Conservation (phyloP, 2,797 vertebrate genomes). For the Leontocebus nigricollis region DNA sequence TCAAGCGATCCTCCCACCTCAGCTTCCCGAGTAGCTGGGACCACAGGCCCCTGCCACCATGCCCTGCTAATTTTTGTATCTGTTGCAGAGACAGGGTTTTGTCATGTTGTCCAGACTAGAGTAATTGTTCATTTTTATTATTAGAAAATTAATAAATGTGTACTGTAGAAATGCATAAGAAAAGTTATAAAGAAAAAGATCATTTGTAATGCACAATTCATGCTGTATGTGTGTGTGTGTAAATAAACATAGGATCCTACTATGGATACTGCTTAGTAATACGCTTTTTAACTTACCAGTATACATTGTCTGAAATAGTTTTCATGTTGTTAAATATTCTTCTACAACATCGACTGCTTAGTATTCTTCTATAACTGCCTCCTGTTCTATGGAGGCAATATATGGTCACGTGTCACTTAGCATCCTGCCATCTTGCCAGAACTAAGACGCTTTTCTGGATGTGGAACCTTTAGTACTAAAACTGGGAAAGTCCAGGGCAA, state of each 20-base stretch:
- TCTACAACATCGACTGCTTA: neutral
- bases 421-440: neutral
- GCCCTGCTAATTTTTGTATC: too few species aligned
- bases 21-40: too few species aligned
- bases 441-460: neutral
- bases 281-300: neutral
- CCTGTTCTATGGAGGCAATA: neutral
- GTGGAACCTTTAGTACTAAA: neutral
- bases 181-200: constrained; percentile 15
- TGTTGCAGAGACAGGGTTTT: too few species aligned
- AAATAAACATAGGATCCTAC: neutral
- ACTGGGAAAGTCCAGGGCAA: neutral
- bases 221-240: neutral
- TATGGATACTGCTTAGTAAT: neutral
- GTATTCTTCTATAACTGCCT: neutral
- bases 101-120: neutral
- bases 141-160: neutral
- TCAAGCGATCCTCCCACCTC: too few species aligned
- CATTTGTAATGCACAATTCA: neutral
- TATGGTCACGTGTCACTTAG: neutral
- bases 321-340: neutral
- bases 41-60: too few species aligned
- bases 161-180: neutral
- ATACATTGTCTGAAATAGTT: neutral
- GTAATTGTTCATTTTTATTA: neutral